Conservation (phyloP, 30 jellyfish, hydroid and myxozoan genomes). For the Haliclystus octoradiatus region DNA sequence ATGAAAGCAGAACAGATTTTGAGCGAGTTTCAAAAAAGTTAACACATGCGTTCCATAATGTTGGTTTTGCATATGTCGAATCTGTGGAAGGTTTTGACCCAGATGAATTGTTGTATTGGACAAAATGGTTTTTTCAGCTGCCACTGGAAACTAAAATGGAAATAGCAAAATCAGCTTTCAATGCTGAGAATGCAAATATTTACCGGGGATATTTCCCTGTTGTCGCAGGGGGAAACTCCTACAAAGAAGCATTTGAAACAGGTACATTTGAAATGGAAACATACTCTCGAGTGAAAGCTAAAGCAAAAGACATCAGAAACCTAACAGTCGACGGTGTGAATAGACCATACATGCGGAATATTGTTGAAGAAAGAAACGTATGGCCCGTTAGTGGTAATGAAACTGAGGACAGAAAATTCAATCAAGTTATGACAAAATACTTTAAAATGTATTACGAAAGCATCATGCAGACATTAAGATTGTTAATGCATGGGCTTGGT, state of each 20-base stretch:
- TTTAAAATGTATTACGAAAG: constrained; percentile 10
- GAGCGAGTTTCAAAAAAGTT: constrained; percentile 7
- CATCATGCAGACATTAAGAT: constrained; percentile 14
- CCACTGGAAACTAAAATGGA: constrained; percentile 47
- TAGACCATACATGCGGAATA: constrained; percentile 45
- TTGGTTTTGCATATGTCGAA: constrained; percentile 66
- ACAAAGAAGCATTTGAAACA: constrained; percentile 59
- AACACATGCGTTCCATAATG: constrained; percentile 13
- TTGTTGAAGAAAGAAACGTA: constrained; percentile 43
- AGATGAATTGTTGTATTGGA: constrained; percentile 36
- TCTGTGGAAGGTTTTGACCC: constrained; percentile 48
- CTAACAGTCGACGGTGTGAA: constrained; percentile 3
- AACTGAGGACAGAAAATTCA: constrained; percentile 23
- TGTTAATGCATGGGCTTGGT: constrained; percentile 64
- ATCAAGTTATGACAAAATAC: constrained; percentile 14
- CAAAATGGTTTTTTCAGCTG: constrained; percentile 62
- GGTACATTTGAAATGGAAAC: constrained; percentile 29
- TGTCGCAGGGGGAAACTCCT: constrained; percentile 71
- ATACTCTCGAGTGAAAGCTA: neutral
- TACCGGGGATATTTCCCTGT: constrained; percentile 71
- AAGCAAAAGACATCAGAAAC: constrained; percentile 18
- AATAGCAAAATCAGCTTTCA: constrained; percentile 41
- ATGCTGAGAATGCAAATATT: constrained; percentile 23
- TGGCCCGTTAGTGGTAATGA: constrained; percentile 55
- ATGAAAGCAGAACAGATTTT: constrained; percentile 9